phyloP scores from a whole-genome alignment of 2,113 vertebrate genomes.

The Hemichromis elongatus region DNA sequence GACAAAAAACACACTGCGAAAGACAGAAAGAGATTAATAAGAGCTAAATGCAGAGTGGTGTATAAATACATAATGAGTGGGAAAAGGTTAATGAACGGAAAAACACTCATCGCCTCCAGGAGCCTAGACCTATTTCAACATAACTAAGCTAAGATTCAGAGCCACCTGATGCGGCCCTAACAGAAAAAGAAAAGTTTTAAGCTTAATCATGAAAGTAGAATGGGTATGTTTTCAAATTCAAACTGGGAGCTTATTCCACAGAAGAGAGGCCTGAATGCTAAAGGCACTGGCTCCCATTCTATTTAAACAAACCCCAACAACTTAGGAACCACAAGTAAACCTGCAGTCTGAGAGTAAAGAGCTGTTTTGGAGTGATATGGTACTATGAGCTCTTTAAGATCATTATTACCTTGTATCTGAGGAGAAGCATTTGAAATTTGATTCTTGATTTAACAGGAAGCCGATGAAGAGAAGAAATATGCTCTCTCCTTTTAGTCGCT shows the following conservation, averaged over 20 bases:
- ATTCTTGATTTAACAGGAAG: background rate
- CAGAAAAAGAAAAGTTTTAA: background rate
- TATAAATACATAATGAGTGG: background rate
- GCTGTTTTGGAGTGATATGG: background rate
- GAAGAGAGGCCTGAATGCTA: background rate
- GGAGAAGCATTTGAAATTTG: background rate
- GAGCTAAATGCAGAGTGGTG: background rate
- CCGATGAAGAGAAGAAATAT: background rate
- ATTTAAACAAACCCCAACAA: background rate
- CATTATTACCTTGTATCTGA: background rate
- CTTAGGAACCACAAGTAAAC: background rate
- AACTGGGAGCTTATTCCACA: background rate
- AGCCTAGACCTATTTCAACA: background rate
- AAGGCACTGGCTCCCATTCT: background rate
- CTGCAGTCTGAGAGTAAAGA: background rate
- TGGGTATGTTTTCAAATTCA: background rate
- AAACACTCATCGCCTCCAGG: background rate
- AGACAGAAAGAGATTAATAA: background rate
- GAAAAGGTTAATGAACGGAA: background rate
- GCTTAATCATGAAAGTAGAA: background rate
- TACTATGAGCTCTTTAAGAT: background rate
- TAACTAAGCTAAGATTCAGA: background rate
- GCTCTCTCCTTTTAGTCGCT: background rate
- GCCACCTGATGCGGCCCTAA: fast-evolving
- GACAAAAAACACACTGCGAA: background rate